These are phyloP conservation scores for Pachydiplax longipennis DNA, from an alignment of 2,888 invertebrate genomes.

Conservation along the genomic window DNA sequence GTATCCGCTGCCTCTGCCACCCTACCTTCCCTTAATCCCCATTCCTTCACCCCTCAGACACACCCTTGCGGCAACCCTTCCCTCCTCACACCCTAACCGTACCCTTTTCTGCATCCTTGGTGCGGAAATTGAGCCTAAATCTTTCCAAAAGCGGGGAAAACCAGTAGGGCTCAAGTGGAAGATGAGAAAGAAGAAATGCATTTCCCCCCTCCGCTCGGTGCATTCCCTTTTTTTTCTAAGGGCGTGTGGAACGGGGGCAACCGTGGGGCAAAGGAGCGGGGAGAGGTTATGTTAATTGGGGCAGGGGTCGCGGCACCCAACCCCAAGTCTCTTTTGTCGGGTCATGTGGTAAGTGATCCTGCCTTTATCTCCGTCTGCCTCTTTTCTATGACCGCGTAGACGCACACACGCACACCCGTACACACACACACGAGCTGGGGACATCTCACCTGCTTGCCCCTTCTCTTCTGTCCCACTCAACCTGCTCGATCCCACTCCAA, in stretches of 20 bases:
- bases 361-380: constrained; percentile 10
- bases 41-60: background rate
- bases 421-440: background rate
- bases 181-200: background rate
- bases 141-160: background rate
- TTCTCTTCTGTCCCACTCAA: background rate
- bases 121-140: constrained; percentile 34
- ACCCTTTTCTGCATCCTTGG: background rate
- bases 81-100: background rate
- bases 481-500: constrained; percentile 8
- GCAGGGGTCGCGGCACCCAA: constrained; percentile 32
- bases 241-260: background rate
- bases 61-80: background rate
- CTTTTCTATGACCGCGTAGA: background rate
- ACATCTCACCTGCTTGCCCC: background rate
- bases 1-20: background rate
- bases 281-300: constrained; percentile 40
- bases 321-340: constrained; percentile 17
- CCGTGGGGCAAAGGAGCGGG: background rate
- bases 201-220: background rate
- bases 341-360: constrained; percentile 41
- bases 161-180: constrained; percentile 1
- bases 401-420: background rate
- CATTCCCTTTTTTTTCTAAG: background rate
- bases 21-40: background rate